Evolutionary conservation across 2,888 invertebrate genomes (phyloP).

Genomic region (Drosophila macrothrix): DNA sequence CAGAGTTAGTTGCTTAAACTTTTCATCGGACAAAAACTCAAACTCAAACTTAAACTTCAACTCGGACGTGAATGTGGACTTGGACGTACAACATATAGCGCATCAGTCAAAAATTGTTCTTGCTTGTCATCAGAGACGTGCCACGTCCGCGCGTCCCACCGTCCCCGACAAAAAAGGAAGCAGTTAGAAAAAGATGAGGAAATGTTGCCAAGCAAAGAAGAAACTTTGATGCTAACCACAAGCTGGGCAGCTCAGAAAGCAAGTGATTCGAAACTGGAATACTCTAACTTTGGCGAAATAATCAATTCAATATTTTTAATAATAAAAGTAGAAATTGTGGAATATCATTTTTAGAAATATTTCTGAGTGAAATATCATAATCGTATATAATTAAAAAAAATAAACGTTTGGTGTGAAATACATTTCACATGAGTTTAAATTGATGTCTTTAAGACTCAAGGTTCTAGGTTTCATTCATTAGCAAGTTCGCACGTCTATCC

Average conservation of each 20-base stretch:
- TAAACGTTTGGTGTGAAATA: neutral
- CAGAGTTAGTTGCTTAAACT: conserved; percentile 65
- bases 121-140: conserved; percentile 77
- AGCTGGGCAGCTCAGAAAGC: conserved; percentile 13
- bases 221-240: conserved; percentile 57
- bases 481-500: neutral
- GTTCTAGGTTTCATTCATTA: neutral
- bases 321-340: neutral
- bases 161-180: conserved; percentile 13
- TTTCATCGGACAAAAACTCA: conserved; percentile 43
- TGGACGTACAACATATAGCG: conserved; percentile 66
- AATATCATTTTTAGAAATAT: neutral
- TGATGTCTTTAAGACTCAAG: fast-evolving
- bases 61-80: conserved; percentile 41
- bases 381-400: neutral
- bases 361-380: neutral
- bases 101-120: conserved; percentile 79
- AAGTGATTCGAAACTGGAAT: neutral
- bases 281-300: conserved; percentile 17
- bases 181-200: conserved; percentile 43
- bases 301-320: neutral
- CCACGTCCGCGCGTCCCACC: conserved; percentile 52
- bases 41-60: conserved; percentile 21
- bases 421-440: neutral
- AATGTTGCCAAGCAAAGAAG: conserved; percentile 51